Evolutionary conservation across 2,797 vertebrate species (phyloP), one percentile per base, ranked within the genome.

Genomic region (Pelobates cultripes): DNA sequence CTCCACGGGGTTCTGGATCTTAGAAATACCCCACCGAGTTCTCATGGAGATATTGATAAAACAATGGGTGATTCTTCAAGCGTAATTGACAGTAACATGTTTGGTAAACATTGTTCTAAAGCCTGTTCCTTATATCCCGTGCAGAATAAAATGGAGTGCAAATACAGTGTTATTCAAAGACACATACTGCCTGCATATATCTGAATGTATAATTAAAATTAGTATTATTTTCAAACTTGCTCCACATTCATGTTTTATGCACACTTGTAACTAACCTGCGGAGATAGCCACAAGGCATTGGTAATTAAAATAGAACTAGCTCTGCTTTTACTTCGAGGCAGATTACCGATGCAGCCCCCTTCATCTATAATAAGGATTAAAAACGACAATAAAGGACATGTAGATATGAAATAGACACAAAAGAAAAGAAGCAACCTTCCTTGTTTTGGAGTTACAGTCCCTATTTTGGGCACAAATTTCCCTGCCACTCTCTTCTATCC

Each of bases 181-280:
- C 84, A 84, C 82, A 80, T 80, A 8, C 3, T 1, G 41, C n/a
- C 69, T 68, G 84, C 76, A 85, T 81, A 86, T 85, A 87, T 85
- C 83, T 74, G 80, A 81, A 87, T 86, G 85, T 82, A 78, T 79
- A 80, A 68, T 51, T 51, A 89, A 82, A 87, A 88, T 86, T 83
- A 82, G 70, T 0, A 64, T 51, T 72, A 78, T 86, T 86, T 82
- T 87, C 81, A 87, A 90, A 88, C 86, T 85, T 80, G 85, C 87
- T 77, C 71, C n/a, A 69, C 85, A n/a, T 85, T 90, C 89, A 90
- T 91, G 89, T 91, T 90, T 92, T 90, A 91, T 91, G 89, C 87
- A 92, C 84, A 86, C 89, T 90, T 85, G 87, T 89, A 89, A 88
- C 85, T 84, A 89, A 92, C 90, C 90, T 90, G 89, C 87, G 86